Conservation (phyloP, 2,113 vertebrate species). For the Zosterops hypoxanthus region DNA sequence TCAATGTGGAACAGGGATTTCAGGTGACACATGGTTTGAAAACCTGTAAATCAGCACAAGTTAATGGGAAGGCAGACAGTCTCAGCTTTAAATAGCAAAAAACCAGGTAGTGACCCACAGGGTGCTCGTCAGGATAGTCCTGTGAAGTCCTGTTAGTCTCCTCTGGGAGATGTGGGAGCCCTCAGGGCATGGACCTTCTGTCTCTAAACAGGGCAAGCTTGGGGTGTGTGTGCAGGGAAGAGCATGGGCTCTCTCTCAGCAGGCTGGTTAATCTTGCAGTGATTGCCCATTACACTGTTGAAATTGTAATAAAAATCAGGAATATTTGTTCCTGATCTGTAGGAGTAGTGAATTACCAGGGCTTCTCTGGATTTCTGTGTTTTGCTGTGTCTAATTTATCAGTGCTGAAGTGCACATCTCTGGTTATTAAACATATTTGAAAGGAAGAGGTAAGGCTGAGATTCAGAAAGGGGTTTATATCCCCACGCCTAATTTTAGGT, state of each 20-base stretch:
- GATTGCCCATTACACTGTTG: rapidly evolving
- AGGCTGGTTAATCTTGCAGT: background rate
- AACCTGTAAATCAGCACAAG: background rate
- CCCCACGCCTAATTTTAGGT: background rate
- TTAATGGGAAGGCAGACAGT: background rate
- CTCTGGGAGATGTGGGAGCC: background rate
- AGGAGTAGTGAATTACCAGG: background rate
- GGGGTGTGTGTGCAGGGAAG: background rate
- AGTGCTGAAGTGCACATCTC: background rate
- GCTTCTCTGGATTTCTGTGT: background rate
- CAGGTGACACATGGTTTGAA: background rate
- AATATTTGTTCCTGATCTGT: background rate
- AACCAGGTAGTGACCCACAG: background rate
- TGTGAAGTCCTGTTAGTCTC: background rate
- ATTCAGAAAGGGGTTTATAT: background rate
- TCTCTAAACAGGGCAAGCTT: background rate
- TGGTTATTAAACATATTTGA: background rate
- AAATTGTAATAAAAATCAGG: background rate
- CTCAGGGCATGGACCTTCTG: background rate
- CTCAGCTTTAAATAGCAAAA: background rate
- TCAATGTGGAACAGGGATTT: background rate
- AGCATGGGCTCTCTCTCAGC: background rate
- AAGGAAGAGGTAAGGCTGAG: background rate
- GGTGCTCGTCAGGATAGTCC: background rate
- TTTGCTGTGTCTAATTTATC: background rate